Conservation (phyloP, 2,797 vertebrate genomes). For the Spondyliosoma cantharus region DNA sequence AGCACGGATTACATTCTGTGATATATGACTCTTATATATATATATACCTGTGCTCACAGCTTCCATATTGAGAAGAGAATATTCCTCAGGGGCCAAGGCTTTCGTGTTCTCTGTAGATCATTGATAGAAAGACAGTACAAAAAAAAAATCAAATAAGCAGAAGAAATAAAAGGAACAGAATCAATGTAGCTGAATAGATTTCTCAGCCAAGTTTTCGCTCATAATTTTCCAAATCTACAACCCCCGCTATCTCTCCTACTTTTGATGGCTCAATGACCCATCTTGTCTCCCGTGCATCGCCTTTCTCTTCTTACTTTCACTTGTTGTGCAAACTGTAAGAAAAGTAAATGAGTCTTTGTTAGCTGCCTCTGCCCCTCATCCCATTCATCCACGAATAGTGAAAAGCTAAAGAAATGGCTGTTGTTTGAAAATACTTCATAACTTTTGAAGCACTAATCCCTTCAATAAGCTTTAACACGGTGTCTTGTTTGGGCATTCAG, state of each 20-base stretch:
- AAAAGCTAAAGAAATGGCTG: too few relatives aligned
- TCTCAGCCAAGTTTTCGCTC: conserved; percentile 46
- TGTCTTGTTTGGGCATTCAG: too few relatives aligned
- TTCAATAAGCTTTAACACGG: too few relatives aligned
- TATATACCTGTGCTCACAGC: neutral
- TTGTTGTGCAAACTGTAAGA: conserved; percentile 19
- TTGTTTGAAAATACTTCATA: too few relatives aligned
- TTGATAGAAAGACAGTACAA: conserved; percentile 45
- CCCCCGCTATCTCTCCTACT: conserved; percentile 26
- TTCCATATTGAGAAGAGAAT: conserved; percentile 29
- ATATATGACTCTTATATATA: neutral
- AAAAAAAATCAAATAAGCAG: neutral
- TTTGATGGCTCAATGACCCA: conserved; percentile 57
- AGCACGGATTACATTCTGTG: conserved; percentile 8
- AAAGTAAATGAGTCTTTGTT: conserved; percentile 3
- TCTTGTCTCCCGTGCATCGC: conserved; percentile 16
- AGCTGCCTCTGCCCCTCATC: neutral
- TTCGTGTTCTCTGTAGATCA: conserved; percentile 41
- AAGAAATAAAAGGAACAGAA: conserved; percentile 41
- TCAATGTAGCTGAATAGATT: conserved; percentile 60
- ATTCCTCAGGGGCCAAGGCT: conserved; percentile 3
- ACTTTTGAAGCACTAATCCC: too few relatives aligned
- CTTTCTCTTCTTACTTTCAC: conserved; percentile 34
- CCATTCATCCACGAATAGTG: too few relatives aligned
- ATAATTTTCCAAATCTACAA: conserved; percentile 48